A percentile compares a stretch with the other conserved stretches of the same genome.
Conservation (phyloP, 2,113 vertebrate species). For the Daphoenositta chrysoptera region DNA sequence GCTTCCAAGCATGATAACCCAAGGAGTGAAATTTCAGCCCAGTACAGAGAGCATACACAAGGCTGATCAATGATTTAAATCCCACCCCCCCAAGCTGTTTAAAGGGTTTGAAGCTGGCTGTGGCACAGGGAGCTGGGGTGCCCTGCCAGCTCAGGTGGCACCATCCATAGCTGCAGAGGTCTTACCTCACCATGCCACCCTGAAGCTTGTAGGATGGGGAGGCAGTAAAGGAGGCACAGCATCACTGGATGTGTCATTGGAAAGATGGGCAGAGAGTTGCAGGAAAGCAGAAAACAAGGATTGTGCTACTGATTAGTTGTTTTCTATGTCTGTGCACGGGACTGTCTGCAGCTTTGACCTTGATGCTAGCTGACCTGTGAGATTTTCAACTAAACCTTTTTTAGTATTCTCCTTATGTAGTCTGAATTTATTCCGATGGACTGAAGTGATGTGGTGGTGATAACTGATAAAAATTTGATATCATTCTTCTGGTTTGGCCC, state of each 20-base stretch:
- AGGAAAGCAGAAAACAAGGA: not conserved
- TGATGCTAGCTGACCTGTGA: not conserved
- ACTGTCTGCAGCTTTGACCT: not conserved
- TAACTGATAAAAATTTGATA: conserved; percentile 13
- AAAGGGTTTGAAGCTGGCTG: not conserved
- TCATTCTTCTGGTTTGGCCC: not conserved
- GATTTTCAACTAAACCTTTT: not conserved
- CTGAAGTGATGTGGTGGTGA: not conserved
- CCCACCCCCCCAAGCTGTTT: not conserved
- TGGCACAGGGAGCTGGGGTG: not conserved
- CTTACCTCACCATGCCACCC: accelerated
- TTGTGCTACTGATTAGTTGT: not conserved
- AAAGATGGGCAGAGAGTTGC: not conserved
- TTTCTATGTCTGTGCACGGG: not conserved
- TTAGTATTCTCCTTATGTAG: not conserved
- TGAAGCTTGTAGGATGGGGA: not conserved
- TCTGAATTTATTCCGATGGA: not conserved
- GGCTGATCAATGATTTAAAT: not conserved
- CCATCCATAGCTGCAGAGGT: accelerated
- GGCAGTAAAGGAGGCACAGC: not conserved
- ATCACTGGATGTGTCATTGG: not conserved
- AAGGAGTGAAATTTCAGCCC: not conserved
- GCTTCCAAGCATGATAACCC: not conserved
- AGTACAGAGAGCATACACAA: not conserved
- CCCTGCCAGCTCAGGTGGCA: not conserved